Evolutionary conservation across 2,888 invertebrate genomes (phyloP), one percentile per base, ranked within the genome.

Genomic region (Drosophila neutralis): DNA sequence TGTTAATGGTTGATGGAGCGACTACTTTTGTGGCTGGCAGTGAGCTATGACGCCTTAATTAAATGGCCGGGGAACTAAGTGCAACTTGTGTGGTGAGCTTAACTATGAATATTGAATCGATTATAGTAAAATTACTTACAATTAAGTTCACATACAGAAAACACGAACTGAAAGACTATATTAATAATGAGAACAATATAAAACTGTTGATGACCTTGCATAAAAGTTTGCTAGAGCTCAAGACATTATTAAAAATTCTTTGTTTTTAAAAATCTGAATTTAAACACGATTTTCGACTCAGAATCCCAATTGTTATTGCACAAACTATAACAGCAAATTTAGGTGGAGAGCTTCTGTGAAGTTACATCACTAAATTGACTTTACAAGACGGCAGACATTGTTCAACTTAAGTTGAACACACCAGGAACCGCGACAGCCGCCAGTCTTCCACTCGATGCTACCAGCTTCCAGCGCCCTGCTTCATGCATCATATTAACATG

Each of bases 21-120:
- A 58, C 81, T 49, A 76, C 73, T 62, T 80, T 72, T 68, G 72
- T 52, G 67, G 61, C 36, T n/a, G 36, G 5, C 56, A 4, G 27
- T 59, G 52, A 75, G 56, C 69, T 74, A 76, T 79, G 58, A 36
- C 6, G 58, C 71, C 42, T 67, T 80, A 67, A 74, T 62, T 76
- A 69, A 74, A 69, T 35, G 35, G 21, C 3, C 13, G 8, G 40
- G 7, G 3, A 29, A 29, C 8, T 38, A n/a, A 38, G 56, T 29
- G 40, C 27, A 38, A 18, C 18, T 54, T 54, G 24, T 45, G 45
- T 15, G 45, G 45, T 15, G 15, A 45, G 15, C 8, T 4, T 15
- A 24, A 15, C 15, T 8, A 4, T 24, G 15, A 8, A 27, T 15
- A 24, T 45, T 24, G 24, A 45, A 45, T 45, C 8, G 15, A 15